Conservation (phyloP, 1,140 invertebrate genomes). For the Drosophila dunni region DNA sequence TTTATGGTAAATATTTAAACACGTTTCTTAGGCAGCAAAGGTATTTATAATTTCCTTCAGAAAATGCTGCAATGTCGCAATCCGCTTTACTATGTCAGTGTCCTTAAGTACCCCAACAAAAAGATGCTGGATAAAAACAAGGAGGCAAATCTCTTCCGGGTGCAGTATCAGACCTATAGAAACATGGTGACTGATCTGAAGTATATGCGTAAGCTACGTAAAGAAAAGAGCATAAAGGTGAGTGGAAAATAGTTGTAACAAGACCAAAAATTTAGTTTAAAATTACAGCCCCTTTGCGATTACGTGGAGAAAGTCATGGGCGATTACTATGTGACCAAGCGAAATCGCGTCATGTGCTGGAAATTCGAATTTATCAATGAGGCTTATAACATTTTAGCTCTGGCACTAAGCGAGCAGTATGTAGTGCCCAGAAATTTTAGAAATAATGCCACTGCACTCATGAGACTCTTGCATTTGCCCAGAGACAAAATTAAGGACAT, state of each 20-base stretch:
- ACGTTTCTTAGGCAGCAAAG: neutral
- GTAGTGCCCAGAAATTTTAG: slow-evolving; percentile 33
- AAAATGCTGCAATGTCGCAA: slow-evolving; percentile 79
- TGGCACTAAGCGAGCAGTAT: slow-evolving; percentile 65
- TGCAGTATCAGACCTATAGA: slow-evolving; percentile 79
- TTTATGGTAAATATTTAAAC: slow-evolving; percentile 52
- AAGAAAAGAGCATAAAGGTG: slow-evolving; percentile 35
- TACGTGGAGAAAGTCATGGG: slow-evolving; percentile 78
- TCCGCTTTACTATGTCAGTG: slow-evolving; percentile 67
- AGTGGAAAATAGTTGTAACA: too few relatives aligned
- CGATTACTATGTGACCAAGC: slow-evolving; percentile 72
- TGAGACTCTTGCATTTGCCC: slow-evolving; percentile 49
- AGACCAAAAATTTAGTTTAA: too few relatives aligned
- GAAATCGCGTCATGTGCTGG: slow-evolving; percentile 79
- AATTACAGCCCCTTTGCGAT: slow-evolving; percentile 15
- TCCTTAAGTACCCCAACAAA: slow-evolving; percentile 67
- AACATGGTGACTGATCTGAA: slow-evolving; percentile 68
- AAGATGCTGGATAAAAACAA: slow-evolving; percentile 54
- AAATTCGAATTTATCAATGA: slow-evolving; percentile 80
- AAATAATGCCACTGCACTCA: neutral
- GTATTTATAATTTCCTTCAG: slow-evolving; percentile 12
- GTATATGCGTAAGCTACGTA: slow-evolving; percentile 53
- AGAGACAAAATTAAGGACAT: slow-evolving; percentile 62
- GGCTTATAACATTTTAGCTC: slow-evolving; percentile 71
- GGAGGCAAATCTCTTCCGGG: slow-evolving; percentile 63